Evolutionary conservation across 2,797 vertebrate species (phyloP).

Genomic region (Emys orbicularis): DNA sequence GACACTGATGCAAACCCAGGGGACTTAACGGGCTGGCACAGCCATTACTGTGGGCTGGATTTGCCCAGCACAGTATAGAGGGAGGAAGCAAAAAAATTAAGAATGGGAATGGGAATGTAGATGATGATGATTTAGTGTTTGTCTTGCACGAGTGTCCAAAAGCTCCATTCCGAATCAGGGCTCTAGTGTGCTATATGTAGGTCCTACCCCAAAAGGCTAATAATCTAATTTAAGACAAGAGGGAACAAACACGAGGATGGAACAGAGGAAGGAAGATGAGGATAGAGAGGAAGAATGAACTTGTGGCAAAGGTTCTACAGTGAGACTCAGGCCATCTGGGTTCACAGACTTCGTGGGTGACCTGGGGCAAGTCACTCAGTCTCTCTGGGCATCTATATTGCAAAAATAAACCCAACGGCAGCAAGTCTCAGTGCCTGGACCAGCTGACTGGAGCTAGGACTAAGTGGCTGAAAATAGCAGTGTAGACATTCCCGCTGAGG

Average conservation of each 20-base stretch:
- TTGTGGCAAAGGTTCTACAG: neutral
- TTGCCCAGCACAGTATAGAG: neutral
- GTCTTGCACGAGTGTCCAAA: neutral
- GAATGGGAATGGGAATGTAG: neutral
- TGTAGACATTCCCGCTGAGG: too few species aligned
- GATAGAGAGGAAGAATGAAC: neutral
- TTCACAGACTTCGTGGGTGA: neutral
- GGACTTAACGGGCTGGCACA: neutral
- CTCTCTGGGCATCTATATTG: neutral
- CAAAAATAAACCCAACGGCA: neutral
- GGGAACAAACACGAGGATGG: constrained; percentile 9
- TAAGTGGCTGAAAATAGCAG: neutral
- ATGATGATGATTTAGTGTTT: neutral
- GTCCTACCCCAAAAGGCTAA: neutral
- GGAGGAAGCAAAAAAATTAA: neutral
- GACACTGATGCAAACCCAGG: neutral
- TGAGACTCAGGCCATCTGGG: neutral
- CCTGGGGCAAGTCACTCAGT: neutral
- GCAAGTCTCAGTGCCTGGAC: neutral
- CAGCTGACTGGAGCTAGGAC: too few species aligned
- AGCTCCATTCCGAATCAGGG: rapidly evolving
- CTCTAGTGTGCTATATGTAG: rapidly evolving
- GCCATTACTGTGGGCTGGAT: neutral
- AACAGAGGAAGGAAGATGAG: neutral
- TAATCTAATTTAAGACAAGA: neutral